Base-by-base conservation (phyloP, 2,113 vertebrate species). In the human region DNA sequence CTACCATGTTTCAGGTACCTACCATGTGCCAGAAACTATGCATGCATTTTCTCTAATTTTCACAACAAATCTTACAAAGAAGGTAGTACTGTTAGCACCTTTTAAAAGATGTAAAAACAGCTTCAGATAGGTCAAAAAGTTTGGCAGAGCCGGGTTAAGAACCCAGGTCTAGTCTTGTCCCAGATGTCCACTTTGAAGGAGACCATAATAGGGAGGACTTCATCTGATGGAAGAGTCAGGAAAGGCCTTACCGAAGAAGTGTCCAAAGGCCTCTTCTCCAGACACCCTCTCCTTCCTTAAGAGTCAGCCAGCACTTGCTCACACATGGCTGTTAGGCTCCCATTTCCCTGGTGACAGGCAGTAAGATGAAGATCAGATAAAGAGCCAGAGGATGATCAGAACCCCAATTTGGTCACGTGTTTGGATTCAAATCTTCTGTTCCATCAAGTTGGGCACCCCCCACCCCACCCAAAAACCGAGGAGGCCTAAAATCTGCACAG, bases 31-130 rank as follows among this genome's bases (percentile, higher is more conserved):
- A 43, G 43, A 14, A 87, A 55, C 50, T n/a, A 32, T 48, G 13
- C 45, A 57, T 57, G 66, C 2, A 48, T 88, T 57, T 61, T 45
- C 66, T 90, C 66, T 78, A 75, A 81, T 35, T 93, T 64, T 95
- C 45, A 91, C 76, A 94, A 57, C 13, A 87, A 78, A 96, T 79
- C 27, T 88, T 95, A 48, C 52, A 83, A 86, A 83, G 61, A 75
- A 64, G 40, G 11, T 73, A 73, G 40, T 52, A 85, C 55, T 78
- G 73, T 92, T 86, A 89, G 16, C 40, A n/a, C 27, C 2, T 64
- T 35, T 82, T 84, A 64, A 48, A 85, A 94, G 72, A 79, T 78
- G 8, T 68, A 84, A 22, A 93, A 81, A 85, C 48, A 81, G 32
- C 18, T 73, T 92, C 61, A 92, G 43, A 80, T 38, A 92, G 35